Percentiles rank a stretch among this genome's conserved stretches.
Conservation (phyloP, 2,888 invertebrate genomes). For the Troides oblongomaculatus region DNA sequence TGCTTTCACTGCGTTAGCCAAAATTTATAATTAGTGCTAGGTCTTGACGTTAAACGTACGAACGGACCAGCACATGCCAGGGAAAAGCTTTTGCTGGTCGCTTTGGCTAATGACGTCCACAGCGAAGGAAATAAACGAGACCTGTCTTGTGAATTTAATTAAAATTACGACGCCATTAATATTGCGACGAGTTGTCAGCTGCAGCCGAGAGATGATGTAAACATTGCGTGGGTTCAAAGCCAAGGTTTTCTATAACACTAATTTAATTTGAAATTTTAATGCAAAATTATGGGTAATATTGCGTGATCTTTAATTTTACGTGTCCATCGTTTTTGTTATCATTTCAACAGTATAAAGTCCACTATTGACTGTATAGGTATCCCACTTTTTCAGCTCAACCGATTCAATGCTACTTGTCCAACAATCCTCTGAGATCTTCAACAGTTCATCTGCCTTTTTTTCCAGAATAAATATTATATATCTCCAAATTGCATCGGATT, state of each 20-base stretch:
- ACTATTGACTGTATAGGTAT: no score
- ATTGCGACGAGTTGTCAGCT: constrained; percentile 11
- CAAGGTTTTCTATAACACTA: constrained; percentile 21
- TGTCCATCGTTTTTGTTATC: background rate
- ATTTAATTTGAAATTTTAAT: constrained; percentile 6
- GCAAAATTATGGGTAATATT: no score
- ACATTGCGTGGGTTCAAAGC: constrained; percentile 24
- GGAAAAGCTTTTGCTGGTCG: constrained; percentile 1
- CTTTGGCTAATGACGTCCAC: constrained; percentile 12
- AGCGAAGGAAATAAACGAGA: constrained; percentile 10
- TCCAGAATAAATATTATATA: no score
- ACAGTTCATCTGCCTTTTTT: no score
- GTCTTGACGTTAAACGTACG: constrained; percentile 16
- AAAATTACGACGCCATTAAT: constrained; percentile 14
- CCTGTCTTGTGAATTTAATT: constrained; percentile 9
- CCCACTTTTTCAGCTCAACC: no score
- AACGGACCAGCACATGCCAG: background rate
- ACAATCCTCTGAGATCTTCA: no score
- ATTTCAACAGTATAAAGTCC: no score
- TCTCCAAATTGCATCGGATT: no score
- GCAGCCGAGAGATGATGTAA: constrained; percentile 14
- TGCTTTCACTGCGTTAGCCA: constrained; percentile 32
- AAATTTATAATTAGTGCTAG: constrained; percentile 36
- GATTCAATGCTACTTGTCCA: no score
- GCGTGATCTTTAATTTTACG: background rate